Conservation (phyloP, 2,797 vertebrate species). For the Hippopotamyrus pictus region DNA sequence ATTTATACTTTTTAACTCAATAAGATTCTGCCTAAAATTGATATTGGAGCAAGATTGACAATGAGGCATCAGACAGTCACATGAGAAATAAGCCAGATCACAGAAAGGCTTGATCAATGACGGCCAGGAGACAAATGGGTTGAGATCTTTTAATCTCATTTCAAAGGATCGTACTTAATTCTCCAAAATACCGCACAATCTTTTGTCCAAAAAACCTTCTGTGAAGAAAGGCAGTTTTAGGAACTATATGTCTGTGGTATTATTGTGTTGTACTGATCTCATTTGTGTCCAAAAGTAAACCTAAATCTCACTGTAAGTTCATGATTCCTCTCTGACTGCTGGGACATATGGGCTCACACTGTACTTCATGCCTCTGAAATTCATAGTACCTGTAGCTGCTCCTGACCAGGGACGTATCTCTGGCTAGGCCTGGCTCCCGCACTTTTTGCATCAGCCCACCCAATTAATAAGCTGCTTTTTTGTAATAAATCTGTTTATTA, state of each 20-base stretch:
- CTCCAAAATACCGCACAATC: not conserved
- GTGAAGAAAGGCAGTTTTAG: not conserved
- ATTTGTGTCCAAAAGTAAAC: not conserved
- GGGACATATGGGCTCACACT: not conserved
- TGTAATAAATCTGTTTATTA: not conserved
- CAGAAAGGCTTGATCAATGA: not conserved
- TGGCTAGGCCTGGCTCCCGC: not conserved
- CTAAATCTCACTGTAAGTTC: not conserved
- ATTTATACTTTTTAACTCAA: slow-evolving; percentile 4
- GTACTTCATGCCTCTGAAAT: not conserved
- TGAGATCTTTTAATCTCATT: not conserved
- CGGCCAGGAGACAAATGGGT: not conserved
- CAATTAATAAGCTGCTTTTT: not conserved
- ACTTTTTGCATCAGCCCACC: not conserved
- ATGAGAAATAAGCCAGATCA: not conserved
- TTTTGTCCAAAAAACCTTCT: not conserved
- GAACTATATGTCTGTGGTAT: not conserved
- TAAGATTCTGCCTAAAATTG: not conserved
- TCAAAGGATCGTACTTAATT: not conserved
- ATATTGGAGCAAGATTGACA: not conserved
- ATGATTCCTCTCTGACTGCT: not conserved
- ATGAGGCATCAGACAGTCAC: not conserved
- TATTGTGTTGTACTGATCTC: not conserved
- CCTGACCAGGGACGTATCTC: not conserved
- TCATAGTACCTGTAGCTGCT: not conserved